A percentile compares a stretch with the other conserved stretches of the same genome.
phyloP scores from a whole-genome alignment of 2,797 vertebrate genomes.

The Lophotriccus pileatus region DNA sequence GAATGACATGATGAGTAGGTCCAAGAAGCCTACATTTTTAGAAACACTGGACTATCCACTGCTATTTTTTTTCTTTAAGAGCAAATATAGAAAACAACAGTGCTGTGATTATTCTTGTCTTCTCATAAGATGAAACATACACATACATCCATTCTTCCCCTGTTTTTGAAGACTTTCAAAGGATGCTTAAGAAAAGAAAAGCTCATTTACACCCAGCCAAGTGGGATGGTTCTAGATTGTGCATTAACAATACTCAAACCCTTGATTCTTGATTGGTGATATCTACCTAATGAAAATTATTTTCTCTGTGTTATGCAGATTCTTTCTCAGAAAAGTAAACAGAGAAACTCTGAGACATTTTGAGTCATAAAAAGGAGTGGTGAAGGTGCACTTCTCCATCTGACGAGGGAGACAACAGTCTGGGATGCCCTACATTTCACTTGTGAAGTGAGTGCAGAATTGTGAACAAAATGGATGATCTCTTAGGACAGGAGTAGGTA shows the following conservation, averaged over 20 bases:
- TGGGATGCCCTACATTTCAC: background rate
- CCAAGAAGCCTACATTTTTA: background rate
- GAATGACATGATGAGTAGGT: background rate
- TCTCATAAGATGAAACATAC: background rate
- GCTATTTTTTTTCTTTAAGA: background rate
- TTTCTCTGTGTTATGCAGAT: background rate
- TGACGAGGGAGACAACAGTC: background rate
- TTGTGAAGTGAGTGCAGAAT: background rate
- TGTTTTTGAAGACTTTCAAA: background rate
- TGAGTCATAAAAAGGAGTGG: background rate
- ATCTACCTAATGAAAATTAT: background rate
- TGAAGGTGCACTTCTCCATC: background rate
- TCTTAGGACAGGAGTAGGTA: background rate
- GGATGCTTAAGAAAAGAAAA: background rate
- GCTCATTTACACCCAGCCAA: background rate
- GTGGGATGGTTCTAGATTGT: background rate
- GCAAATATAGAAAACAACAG: background rate
- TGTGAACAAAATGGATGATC: background rate
- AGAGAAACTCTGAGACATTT: background rate
- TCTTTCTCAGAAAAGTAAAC: background rate
- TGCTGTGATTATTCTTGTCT: background rate
- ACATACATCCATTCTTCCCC: background rate
- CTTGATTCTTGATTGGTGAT: background rate
- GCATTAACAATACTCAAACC: background rate
- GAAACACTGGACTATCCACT: background rate